Base-by-base conservation (phyloP, 2,888 invertebrate species). In the Kuschelorhynchus macadamiae region DNA sequence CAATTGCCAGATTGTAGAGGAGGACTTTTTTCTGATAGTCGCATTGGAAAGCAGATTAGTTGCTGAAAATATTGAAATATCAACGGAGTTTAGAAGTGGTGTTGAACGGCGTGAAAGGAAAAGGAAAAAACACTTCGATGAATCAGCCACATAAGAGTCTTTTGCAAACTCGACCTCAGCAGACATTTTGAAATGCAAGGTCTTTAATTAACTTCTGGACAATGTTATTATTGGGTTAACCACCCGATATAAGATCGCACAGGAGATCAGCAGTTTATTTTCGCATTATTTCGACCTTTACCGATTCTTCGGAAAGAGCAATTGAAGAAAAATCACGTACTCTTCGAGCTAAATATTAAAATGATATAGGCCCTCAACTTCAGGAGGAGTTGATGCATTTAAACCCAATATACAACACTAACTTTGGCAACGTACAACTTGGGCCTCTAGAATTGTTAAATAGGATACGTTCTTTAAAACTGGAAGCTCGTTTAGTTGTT, bases 41-140 rank as follows among this genome's bases (percentile, higher is more conserved):
- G n/a, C n/a, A n/a, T n/a, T n/a, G 25, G 25, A 47, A 47, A 20
- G 25, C 20, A 47, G 25, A 21, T 47, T 47, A 47, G 47, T 47
- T 47, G 25, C 47, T 20, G 25, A 47, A 25, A 20, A 20, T 47
- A 47, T 18, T 18, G 47, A 21, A 8, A 47, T 47, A n/a, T n/a
- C n/a, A n/a, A n/a, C 47, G 12, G 47, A 47, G 47, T 47, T 47
- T 25, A 4, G 12, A 47, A n/a, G n/a, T n/a, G n/a, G n/a, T n/a
- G n/a, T n/a, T n/a, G n/a, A n/a, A n/a, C n/a, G n/a, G n/a, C n/a
- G n/a, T n/a, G n/a, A 33, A 32, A 53, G 53, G 16, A 53, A 53
- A 33, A 32, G 32, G 21, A 53, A 50, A 25, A 53, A 53, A 53
- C 36, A 33, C 53, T 53, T 53, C 16, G 53, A 33, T 16, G 33